Evolutionary conservation across 2,888 invertebrate genomes (phyloP).

Genomic region (Dolichopus griseipennis): DNA sequence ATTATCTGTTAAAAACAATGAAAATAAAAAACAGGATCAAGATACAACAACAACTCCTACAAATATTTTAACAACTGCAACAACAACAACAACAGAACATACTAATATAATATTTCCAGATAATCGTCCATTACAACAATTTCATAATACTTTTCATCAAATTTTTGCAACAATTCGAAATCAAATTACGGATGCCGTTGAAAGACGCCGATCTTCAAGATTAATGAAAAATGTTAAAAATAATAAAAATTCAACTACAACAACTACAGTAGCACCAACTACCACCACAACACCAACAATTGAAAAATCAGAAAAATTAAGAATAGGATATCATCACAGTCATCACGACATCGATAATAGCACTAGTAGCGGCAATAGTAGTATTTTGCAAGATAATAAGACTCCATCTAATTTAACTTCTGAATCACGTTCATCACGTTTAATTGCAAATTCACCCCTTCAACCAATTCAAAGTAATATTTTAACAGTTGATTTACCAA

Average conservation of each 20-base stretch:
- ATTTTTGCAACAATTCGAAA: not conserved
- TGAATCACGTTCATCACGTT: not conserved
- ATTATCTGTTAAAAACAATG: not conserved
- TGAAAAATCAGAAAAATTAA: no score
- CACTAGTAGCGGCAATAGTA: not conserved
- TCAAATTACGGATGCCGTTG: not conserved
- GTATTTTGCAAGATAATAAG: no score
- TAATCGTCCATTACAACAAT: not conserved
- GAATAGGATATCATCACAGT: not conserved
- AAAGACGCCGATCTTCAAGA: not conserved
- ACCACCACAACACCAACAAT: not conserved
- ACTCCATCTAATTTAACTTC: no score
- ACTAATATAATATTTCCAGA: no score
- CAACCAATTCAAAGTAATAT: not conserved
- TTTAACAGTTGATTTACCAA: not conserved
- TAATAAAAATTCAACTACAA: not conserved
- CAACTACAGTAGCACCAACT: not conserved
- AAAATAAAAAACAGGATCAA: not conserved
- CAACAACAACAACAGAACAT: no score
- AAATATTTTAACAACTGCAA: no score
- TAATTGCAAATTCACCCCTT: not conserved
- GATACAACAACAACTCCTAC: not conserved
- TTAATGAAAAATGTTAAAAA: not conserved
- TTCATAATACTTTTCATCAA: not conserved
- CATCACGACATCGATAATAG: not conserved